Evolutionary conservation across 2,797 vertebrate genomes (phyloP).

Genomic region (Anomalospiza imberbis): DNA sequence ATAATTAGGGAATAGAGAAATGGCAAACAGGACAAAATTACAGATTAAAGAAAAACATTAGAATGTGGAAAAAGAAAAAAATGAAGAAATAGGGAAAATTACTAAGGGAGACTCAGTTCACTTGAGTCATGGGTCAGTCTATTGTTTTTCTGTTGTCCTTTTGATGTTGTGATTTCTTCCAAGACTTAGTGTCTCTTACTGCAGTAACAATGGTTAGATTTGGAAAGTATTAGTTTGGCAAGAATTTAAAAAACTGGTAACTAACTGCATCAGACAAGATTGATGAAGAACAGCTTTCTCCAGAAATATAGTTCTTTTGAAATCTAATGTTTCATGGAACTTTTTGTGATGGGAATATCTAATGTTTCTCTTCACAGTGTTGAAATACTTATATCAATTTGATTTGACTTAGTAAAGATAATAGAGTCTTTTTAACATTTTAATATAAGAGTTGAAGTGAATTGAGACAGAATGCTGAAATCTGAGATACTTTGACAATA

Average conservation of each 20-base stretch:
- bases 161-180: background rate
- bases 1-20: background rate
- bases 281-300: background rate
- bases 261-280: background rate
- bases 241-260: background rate
- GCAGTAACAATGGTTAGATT: background rate
- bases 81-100: background rate
- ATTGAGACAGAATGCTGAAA: background rate
- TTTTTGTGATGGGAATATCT: background rate
- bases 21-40: background rate
- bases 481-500: background rate
- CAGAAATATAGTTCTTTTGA: background rate
- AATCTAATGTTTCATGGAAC: background rate
- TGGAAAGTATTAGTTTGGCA: background rate
- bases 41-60: background rate
- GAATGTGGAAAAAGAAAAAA: background rate
- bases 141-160: background rate
- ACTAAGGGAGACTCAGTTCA: background rate
- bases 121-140: background rate
- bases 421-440: background rate
- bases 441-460: background rate
- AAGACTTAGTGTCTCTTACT: background rate
- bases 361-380: background rate
- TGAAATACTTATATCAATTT: slow-evolving; percentile 10
- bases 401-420: background rate